Conservation (phyloP, 2,888 invertebrate species). For the Bruchidius siliquastri region DNA sequence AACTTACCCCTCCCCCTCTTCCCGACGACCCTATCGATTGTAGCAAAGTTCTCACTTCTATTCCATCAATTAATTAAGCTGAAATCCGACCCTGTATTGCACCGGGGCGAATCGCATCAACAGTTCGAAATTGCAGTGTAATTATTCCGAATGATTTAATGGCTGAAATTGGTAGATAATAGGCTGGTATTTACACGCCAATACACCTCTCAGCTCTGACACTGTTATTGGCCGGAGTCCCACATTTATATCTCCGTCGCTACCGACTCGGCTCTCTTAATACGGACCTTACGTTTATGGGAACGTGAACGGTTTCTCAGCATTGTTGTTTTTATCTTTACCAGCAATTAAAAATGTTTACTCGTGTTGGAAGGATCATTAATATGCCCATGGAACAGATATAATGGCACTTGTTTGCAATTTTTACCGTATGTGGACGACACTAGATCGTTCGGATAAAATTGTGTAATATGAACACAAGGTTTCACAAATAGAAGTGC, state of each 20-base stretch:
- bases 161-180: slow-evolving; percentile 47
- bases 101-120: neutral
- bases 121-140: slow-evolving; percentile 25
- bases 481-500: no score
- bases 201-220: slow-evolving; percentile 40
- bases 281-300: neutral
- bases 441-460: neutral
- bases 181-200: slow-evolving; percentile 43
- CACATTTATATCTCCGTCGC: slow-evolving; percentile 22
- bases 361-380: neutral
- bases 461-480: no score
- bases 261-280: neutral
- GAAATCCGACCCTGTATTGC: neutral
- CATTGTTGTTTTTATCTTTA: neutral
- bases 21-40: no score
- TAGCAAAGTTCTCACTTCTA: no score
- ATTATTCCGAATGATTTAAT: slow-evolving; percentile 48
- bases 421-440: neutral
- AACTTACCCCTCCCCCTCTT: no score
- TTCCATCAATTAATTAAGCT: no score
- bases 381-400: neutral
- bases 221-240: slow-evolving; percentile 21
- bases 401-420: neutral
- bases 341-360: neutral
- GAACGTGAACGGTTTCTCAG: neutral